Base-by-base conservation (phyloP, 2,113 vertebrate genomes). In the Parotia lawesii region DNA sequence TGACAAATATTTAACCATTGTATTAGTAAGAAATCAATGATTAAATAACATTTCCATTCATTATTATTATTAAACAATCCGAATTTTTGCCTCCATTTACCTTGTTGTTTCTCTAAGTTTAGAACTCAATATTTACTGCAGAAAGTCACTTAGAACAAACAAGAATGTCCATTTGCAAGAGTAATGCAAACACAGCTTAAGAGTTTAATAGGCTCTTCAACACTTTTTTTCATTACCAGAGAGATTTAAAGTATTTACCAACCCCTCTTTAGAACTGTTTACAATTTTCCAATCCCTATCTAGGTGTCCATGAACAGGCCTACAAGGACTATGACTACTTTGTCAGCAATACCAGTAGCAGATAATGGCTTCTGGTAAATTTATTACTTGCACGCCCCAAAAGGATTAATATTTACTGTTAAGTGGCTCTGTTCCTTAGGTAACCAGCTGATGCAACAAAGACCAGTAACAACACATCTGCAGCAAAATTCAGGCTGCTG, bases 171-270 rank as follows among this genome's bases (percentile, higher is more conserved):
- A 89, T 89, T 91, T 95, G 37, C 79, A 95, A 94, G 58, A 61
- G 66, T 81, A 96, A 96, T 95, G 82, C 66, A 96, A 97, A 93
- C 76, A 92, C 15, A 87, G 38, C 23, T 93, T 92, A 93, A 76
- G 48, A 91, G 65, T 67, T 89, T 95, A 97, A 95, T 81, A 96
- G 85, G 70, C 33, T 95, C 85, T 74, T 95, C 78, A 79, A 94
- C 70, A 80, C 42, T 88, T 74, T 56, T 79, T 75, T 94, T 85
- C 91, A 95, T 89, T 54, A 83, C 44, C 62, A 79, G 51, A 90
- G 47, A 81, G 45, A 94, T 88, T 95, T 93, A 87, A 93, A 96
- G 84, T 78, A 93, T 92, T 96, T 94, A 84, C 65, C 31, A 75
- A 90, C 23, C 69, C 66, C 38, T 83, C 96, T 97, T 95, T 58